These are phyloP conservation scores for Hydractinia symbiolongicarpus DNA, from an alignment of 30 jellyfish, hydroid and myxozoan genomes.

Conservation along the genomic window DNA sequence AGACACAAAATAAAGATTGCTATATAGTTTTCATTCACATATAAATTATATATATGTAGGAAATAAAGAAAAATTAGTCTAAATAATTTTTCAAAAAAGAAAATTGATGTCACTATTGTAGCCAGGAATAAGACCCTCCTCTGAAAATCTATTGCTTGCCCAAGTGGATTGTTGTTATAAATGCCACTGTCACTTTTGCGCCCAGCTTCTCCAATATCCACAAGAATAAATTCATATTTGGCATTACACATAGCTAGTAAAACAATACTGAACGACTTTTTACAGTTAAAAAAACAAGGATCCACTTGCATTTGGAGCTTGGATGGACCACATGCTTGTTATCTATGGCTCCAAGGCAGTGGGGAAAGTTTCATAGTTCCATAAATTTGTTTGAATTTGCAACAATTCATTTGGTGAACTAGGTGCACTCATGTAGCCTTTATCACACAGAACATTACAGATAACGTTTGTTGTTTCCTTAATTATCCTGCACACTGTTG, in stretches of 20 bases:
- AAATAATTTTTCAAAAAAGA: too few species aligned
- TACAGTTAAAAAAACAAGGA: constrained; percentile 23
- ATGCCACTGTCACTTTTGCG: constrained; percentile 49
- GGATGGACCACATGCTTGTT: constrained; percentile 35
- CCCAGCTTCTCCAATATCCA: constrained; percentile 19
- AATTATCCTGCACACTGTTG: constrained; percentile 11
- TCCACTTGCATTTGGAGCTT: constrained; percentile 14
- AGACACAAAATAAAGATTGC: too few species aligned
- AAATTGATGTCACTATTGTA: constrained; percentile 1
- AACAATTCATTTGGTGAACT: background rate
- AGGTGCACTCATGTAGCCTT: background rate
- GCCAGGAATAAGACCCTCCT: background rate
- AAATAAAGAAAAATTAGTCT: too few species aligned
- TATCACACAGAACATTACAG: constrained; percentile 9
- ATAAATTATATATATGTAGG: too few species aligned
- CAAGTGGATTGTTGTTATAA: constrained; percentile 22
- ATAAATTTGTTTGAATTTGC: too few species aligned
- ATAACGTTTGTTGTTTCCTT: background rate
- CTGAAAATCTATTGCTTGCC: constrained; percentile 22
- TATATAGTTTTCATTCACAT: too few species aligned
- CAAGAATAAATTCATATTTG: constrained; percentile 6
- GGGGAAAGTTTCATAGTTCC: constrained; percentile 33
- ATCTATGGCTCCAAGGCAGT: constrained; percentile 31
- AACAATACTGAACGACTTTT: constrained; percentile 25
- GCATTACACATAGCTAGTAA: constrained; percentile 35